These are phyloP conservation scores for Erannis defoliaria DNA, from an alignment of 2,888 invertebrate species.

Conservation along the genomic window DNA sequence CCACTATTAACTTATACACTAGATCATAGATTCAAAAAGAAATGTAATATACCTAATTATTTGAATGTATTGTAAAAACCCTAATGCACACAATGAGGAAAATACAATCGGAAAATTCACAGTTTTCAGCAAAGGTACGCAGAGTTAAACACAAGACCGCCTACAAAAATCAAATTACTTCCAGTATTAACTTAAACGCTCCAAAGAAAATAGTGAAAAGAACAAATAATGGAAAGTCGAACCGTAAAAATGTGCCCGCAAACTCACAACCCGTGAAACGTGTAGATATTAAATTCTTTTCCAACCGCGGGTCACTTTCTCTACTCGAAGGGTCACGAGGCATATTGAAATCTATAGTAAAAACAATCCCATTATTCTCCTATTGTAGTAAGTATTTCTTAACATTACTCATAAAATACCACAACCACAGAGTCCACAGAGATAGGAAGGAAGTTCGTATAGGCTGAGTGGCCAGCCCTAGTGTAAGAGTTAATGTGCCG, in stretches of 20 bases:
- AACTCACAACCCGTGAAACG: conserved; percentile 41
- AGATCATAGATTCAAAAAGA: too few relatives aligned
- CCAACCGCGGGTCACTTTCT: conserved; percentile 47
- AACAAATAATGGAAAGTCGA: conserved; percentile 48
- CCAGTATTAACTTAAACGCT: conserved; percentile 27
- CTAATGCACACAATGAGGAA: too few relatives aligned
- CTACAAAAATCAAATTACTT: conserved; percentile 17
- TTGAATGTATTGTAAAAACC: too few relatives aligned
- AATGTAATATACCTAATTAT: too few relatives aligned
- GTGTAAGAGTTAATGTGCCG: too few relatives aligned
- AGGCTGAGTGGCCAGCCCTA: too few relatives aligned
- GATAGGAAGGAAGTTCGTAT: too few relatives aligned
- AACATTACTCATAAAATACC: too few relatives aligned
- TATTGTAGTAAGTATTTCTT: too few relatives aligned
- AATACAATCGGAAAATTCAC: too few relatives aligned
- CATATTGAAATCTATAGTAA: conserved; percentile 28
- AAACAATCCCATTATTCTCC: conserved; percentile 27
- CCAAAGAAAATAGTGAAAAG: conserved; percentile 46
- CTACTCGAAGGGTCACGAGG: conserved; percentile 18
- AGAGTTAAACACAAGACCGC: conserved; percentile 7
- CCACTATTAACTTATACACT: conserved; percentile 27
- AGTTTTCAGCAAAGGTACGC: too few relatives aligned
- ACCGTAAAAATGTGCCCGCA: conserved; percentile 50
- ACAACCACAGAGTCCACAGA: too few relatives aligned
- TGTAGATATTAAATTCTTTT: conserved; percentile 60